Percentiles rank a stretch among this genome's conserved stretches.
These are phyloP conservation scores for Jordanella pulchra DNA, from an alignment of 2,797 vertebrate species.

Conservation along the genomic window DNA sequence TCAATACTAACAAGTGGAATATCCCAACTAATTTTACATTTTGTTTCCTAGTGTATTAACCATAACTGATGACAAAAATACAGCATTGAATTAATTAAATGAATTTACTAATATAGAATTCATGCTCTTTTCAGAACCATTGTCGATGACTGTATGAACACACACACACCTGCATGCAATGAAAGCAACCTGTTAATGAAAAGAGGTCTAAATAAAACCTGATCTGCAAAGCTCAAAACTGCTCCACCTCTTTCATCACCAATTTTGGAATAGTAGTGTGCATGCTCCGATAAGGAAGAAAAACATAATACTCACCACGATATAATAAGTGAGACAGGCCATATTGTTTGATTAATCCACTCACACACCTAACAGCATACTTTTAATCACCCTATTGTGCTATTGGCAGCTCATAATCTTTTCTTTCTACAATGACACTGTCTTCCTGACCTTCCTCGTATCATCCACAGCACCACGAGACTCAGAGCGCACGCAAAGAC, in stretches of 20 bases:
- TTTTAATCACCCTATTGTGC: slow-evolving; percentile 5
- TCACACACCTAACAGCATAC: not conserved
- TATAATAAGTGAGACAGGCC: slow-evolving; percentile 6
- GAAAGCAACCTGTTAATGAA: not conserved
- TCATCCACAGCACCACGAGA: slow-evolving; percentile 9
- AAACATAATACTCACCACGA: not conserved
- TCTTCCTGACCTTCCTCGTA: slow-evolving; percentile 16
- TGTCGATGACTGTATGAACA: too few species aligned
- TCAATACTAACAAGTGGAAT: too few species aligned
- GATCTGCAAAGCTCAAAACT: not conserved
- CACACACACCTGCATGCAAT: not conserved
- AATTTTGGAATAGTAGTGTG: not conserved
- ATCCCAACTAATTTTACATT: too few species aligned
- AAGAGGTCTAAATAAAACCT: not conserved
- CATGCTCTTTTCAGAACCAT: too few species aligned
- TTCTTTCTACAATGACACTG: slow-evolving; percentile 9
- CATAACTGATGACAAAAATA: too few species aligned
- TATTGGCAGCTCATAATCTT: slow-evolving; percentile 9
- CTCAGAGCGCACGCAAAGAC: slow-evolving; percentile 10
- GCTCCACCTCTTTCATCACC: not conserved
- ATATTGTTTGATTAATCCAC: not conserved
- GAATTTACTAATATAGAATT: too few species aligned
- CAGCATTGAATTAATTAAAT: too few species aligned
- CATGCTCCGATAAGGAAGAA: not conserved
- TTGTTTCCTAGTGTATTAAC: too few species aligned